Evolutionary conservation across 2,797 vertebrate genomes (phyloP).

Genomic region (Xerus rutilus): DNA sequence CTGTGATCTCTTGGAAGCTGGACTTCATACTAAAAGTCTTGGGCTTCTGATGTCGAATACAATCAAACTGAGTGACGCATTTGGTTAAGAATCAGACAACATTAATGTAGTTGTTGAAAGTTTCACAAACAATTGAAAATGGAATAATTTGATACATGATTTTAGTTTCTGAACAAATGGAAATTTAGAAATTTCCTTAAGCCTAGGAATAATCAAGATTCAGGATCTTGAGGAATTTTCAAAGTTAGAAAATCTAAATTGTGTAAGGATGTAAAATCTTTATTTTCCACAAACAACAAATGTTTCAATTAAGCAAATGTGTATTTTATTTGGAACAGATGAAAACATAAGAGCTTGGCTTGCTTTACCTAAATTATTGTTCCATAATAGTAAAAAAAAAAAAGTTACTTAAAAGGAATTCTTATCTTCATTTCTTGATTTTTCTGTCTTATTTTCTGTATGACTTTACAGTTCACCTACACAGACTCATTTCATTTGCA

Average conservation of each 20-base stretch:
- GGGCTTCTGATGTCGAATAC: constrained; percentile 87
- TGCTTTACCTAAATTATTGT: constrained; percentile 72
- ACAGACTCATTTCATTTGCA: constrained; percentile 44
- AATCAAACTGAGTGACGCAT: constrained; percentile 80
- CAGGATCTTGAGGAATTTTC: constrained; percentile 64
- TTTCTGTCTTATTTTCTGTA: constrained; percentile 4
- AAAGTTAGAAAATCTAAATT: constrained; percentile 52
- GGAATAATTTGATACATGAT: constrained; percentile 60
- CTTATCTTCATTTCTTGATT: constrained; percentile 55
- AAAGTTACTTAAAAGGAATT: constrained; percentile 35
- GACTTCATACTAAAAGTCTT: constrained; percentile 91
- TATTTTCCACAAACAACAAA: constrained; percentile 40
- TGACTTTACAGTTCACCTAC: constrained; percentile 3
- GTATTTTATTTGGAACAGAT: constrained; percentile 62
- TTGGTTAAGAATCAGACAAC: constrained; percentile 74
- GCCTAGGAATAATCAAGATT: constrained; percentile 53
- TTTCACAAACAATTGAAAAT: constrained; percentile 63
- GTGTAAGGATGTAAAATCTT: constrained; percentile 38
- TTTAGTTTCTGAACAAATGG: constrained; percentile 67
- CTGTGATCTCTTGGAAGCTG: constrained; percentile 90
- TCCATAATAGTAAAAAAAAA: constrained; percentile 8
- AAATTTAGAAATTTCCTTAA: constrained; percentile 66
- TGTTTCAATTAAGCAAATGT: constrained; percentile 67
- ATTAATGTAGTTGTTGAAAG: constrained; percentile 53
- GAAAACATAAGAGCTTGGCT: constrained; percentile 51